A percentile compares a stretch with the other conserved stretches of the same genome.
These are phyloP conservation scores for Astur gentilis DNA, from an alignment of 2,113 vertebrate genomes.

Conservation along the genomic window DNA sequence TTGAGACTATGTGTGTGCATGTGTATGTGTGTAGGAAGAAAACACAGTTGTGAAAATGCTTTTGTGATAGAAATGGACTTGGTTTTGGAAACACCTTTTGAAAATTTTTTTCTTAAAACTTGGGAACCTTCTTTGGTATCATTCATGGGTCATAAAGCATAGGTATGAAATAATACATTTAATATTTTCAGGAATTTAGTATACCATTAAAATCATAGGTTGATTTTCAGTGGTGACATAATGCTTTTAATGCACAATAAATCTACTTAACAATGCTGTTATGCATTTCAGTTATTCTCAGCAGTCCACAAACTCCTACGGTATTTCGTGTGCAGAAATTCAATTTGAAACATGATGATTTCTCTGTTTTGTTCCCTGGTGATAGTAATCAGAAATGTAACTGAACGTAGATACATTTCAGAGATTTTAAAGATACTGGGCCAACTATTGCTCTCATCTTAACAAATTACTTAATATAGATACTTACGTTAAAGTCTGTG, in stretches of 20 bases:
- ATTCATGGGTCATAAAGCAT: background rate
- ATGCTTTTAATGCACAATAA: background rate
- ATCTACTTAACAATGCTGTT: background rate
- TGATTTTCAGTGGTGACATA: background rate
- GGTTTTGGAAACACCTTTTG: background rate
- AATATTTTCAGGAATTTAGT: background rate
- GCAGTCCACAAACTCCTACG: background rate
- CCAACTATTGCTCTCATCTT: background rate
- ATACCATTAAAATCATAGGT: background rate
- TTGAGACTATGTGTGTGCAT: background rate
- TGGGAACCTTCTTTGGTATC: background rate
- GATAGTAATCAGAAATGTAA: background rate
- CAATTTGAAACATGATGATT: background rate
- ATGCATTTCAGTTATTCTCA: conserved; percentile 5
- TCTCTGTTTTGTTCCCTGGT: background rate
- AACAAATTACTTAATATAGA: background rate
- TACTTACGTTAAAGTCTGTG: background rate
- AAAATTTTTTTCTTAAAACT: background rate
- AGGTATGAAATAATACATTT: background rate
- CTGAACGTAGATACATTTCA: background rate
- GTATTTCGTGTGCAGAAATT: background rate
- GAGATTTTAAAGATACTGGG: background rate
- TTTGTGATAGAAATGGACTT: background rate
- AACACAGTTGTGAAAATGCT: background rate
- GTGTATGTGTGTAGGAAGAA: background rate